These are phyloP conservation scores for Artemisiospiza belli DNA, from an alignment of 2,113 vertebrate genomes.

Conservation along the genomic window DNA sequence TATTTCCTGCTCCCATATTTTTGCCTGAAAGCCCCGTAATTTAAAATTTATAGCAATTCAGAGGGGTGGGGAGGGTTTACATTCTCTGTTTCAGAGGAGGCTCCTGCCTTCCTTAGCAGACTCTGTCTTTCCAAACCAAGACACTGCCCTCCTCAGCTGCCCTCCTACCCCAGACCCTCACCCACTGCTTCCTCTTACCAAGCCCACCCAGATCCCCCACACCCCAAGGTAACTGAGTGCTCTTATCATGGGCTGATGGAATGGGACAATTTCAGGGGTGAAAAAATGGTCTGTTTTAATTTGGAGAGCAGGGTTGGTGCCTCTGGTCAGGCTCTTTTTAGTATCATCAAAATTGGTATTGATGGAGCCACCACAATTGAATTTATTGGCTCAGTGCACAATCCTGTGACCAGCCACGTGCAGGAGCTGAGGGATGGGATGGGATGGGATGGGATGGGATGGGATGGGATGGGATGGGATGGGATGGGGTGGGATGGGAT, in stretches of 20 bases:
- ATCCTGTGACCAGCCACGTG: neutral
- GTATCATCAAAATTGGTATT: neutral
- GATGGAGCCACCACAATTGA: constrained; percentile 9
- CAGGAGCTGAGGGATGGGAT: neutral
- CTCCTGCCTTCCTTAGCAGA: too few species aligned
- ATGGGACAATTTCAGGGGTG: neutral
- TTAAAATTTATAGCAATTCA: too few species aligned
- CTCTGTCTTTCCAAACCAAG: too few species aligned
- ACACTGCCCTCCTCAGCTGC: neutral
- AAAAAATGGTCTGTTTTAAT: rapidly evolving
- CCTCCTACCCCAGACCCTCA: neutral
- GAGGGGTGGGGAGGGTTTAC: too few species aligned
- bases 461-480: neutral
- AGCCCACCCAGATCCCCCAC: neutral
- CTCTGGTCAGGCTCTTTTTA: neutral
- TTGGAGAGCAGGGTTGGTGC: neutral
- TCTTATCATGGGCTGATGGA: rapidly evolving
- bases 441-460: neutral
- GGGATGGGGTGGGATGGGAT: neutral
- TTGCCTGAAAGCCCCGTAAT: too few species aligned
- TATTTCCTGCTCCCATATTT: too few species aligned
- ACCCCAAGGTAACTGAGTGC: neutral
- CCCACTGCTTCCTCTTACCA: rapidly evolving
- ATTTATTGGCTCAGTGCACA: constrained; percentile 54
- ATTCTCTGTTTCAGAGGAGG: too few species aligned